Base-by-base conservation (phyloP, 1,140 invertebrate species). In the Drosophila leontia region DNA sequence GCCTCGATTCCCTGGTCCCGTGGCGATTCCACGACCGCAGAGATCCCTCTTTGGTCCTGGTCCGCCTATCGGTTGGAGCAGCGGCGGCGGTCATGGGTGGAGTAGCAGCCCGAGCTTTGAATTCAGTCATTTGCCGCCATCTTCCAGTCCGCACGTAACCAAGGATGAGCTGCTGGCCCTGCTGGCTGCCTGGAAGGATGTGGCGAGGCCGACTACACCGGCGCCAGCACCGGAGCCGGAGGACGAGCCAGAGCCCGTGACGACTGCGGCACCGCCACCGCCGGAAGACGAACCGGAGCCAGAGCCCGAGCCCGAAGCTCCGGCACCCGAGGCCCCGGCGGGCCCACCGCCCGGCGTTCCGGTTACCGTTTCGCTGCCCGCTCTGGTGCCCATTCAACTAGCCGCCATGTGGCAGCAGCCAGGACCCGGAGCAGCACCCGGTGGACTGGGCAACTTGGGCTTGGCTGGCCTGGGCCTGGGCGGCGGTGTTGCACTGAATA, bases 311-410 rank as follows among this genome's bases (percentile, higher is more conserved):
- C 67, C 78, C 0, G 65, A 67, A 11, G 23, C 70, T 1, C 78
- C 80, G 0, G 76, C 29, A 0, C 79, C 80, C 1, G 82, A 67
- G 1, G 65, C 39, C 8, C 88, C 90, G 13, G 80, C 72, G 7
- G 80, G 67, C 12, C 91, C 91, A 8, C 78, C 85, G 17, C 68
- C 91, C 3, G 82, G 84, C n/a, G 87, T 91, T 0, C 91, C 91
- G 4, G 53, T 92, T 4, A 92, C 91, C 12, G 91, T 92, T 6
- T 92, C 91, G 6, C 50, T 92, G 69, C 91, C 91, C 34, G 91
- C 91, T n/a, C 80, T 92, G 55, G 91, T 92, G 50, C 91, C 91
- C 62, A 92, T 92, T 9, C 91, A 92, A 61, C 51, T 92, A n/a
- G 87, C 91, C 3, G 91, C 91, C 29, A 92, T 92, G 91, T 92